Conservation (phyloP, 2,113 vertebrate genomes). For the Aviceda subcristata region DNA sequence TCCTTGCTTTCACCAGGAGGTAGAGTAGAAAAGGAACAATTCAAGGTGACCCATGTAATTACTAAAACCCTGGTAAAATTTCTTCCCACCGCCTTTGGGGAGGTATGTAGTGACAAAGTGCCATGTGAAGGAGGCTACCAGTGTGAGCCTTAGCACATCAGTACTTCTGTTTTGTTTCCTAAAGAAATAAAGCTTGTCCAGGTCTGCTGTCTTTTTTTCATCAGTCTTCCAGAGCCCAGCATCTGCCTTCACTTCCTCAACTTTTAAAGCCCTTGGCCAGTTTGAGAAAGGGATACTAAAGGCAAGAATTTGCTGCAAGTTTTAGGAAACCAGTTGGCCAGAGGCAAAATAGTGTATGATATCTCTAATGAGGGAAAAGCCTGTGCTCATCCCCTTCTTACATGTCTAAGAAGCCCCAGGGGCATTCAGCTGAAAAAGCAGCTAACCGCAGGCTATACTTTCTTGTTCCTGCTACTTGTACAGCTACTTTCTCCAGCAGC, state of each 20-base stretch:
- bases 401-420: not conserved
- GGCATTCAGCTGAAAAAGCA: not conserved
- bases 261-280: not conserved
- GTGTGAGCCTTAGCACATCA: not conserved
- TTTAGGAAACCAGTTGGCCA: not conserved
- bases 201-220: not conserved
- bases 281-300: not conserved
- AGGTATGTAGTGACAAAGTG: not conserved
- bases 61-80: not conserved
- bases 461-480: not conserved
- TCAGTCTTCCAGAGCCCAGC: not conserved
- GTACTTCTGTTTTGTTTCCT: not conserved
- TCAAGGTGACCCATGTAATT: not conserved
- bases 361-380: not conserved
- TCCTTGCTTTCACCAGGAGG: not conserved
- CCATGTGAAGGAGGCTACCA: not conserved
- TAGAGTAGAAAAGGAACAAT: not conserved
- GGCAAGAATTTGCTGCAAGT: not conserved
- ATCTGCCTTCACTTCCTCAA: not conserved
- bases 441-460: not conserved
- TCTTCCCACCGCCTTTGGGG: not conserved
- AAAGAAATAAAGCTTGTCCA: not conserved
- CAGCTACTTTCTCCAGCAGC: not conserved
- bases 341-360: not conserved
- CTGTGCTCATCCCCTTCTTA: not conserved